Conservation (phyloP, 2,797 vertebrate species). For the Otolemur crassicaudatus region DNA sequence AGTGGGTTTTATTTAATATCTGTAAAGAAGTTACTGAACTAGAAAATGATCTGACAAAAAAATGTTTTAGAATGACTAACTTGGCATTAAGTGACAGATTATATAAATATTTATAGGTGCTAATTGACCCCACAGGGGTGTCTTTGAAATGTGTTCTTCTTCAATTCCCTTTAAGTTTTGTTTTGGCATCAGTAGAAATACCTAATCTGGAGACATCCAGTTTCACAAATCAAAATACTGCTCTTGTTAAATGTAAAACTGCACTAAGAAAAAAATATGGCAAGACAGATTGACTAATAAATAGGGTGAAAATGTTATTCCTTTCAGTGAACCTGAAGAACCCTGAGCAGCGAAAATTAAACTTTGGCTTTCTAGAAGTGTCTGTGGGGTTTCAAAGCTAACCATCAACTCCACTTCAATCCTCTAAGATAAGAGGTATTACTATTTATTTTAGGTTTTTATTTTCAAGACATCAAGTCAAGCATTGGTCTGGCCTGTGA, state of each 20-base stretch:
- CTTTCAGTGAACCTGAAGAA: background rate
- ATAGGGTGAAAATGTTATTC: background rate
- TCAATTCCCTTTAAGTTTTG: constrained; percentile 47
- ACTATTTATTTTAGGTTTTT: constrained; percentile 5
- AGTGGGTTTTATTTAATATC: constrained; percentile 32
- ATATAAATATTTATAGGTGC: constrained; percentile 70
- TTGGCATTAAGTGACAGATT: constrained; percentile 41
- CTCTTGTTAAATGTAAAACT: constrained; percentile 20
- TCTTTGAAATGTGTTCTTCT: constrained; percentile 56
- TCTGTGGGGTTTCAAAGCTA: background rate
- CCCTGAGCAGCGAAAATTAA: background rate
- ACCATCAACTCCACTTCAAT: background rate
- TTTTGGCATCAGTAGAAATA: constrained; percentile 61
- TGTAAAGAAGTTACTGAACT: constrained; percentile 22
- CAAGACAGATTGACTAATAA: background rate
- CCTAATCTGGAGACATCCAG: background rate
- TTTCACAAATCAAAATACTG: constrained; percentile 49
- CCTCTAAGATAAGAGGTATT: background rate
- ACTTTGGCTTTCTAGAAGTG: background rate
- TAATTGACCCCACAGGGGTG: constrained; percentile 50
- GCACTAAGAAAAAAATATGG: background rate
- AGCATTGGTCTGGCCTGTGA: background rate
- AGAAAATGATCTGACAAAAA: constrained; percentile 23
- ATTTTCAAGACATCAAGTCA: constrained; percentile 35
- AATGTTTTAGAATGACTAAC: constrained; percentile 40